These are phyloP conservation scores for Elymnias hypermnestra DNA, from an alignment of 1,140 invertebrate species.

Conservation along the genomic window DNA sequence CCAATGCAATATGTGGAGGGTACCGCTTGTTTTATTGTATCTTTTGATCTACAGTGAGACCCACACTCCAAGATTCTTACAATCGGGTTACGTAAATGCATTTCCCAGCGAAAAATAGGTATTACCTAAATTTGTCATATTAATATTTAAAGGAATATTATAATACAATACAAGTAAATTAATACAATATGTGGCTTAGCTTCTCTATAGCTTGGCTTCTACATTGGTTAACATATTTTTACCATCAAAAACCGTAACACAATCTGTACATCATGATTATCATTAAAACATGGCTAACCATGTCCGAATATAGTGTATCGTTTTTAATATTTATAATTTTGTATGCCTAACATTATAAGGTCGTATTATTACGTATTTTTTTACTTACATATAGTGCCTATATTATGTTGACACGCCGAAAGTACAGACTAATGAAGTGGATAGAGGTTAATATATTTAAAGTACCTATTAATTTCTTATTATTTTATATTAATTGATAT, in stretches of 20 bases:
- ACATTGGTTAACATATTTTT: conserved; percentile 2
- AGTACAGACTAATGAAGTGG: conserved; percentile 10
- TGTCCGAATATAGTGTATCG: conserved; percentile 22
- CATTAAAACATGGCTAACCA: conserved; percentile 40
- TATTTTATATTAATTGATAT: neutral
- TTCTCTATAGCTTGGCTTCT: conserved; percentile 2
- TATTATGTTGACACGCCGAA: conserved; percentile 12
- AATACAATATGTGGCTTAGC: neutral
- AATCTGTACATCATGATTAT: conserved; percentile 33
- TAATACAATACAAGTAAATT: no score
- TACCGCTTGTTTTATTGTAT: no score
- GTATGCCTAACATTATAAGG: conserved; percentile 8
- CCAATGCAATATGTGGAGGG: no score
- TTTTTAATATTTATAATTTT: conserved; percentile 51
- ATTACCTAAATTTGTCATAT: no score
- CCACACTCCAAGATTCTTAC: no score
- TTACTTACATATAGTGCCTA: conserved; percentile 8
- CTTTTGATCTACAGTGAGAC: no score
- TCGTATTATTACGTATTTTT: conserved; percentile 21
- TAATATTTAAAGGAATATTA: no score
- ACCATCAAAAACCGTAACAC: conserved; percentile 26
- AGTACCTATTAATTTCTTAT: no score
- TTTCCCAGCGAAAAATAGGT: no score
- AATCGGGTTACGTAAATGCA: no score
- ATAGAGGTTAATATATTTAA: no score